phyloP scores from a whole-genome alignment of 2,113 vertebrate species.

The Amia ocellicauda region DNA sequence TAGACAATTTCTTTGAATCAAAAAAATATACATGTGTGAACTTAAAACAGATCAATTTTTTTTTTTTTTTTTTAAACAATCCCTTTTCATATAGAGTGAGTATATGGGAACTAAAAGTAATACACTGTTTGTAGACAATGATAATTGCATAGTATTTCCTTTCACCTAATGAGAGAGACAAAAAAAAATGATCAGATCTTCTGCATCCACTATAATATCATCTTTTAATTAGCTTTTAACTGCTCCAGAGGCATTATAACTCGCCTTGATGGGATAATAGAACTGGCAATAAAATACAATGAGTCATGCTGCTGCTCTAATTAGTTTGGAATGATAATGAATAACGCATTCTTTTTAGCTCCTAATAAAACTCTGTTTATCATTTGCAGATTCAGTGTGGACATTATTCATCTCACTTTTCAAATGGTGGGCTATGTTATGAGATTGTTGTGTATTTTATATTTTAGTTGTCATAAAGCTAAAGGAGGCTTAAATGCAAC shows the following conservation, averaged over 20 bases:
- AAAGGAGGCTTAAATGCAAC: too few species aligned
- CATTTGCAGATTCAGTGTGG: slow-evolving; percentile 34
- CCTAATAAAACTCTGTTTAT: slow-evolving; percentile 38
- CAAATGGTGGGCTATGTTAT: not conserved
- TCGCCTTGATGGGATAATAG: slow-evolving; percentile 63
- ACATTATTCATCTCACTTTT: not conserved
- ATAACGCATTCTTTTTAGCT: slow-evolving; percentile 39
- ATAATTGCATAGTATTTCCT: slow-evolving; percentile 30
- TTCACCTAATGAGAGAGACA: slow-evolving; percentile 28
- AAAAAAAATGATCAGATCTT: slow-evolving; percentile 41
- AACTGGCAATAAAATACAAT: slow-evolving; percentile 60
- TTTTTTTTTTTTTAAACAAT: too few species aligned
- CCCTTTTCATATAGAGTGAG: too few species aligned
- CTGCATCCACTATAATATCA: slow-evolving; percentile 54
- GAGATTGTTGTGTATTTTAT: not conserved
- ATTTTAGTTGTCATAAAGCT: too few species aligned
- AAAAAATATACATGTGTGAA: too few species aligned
- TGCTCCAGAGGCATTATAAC: slow-evolving; percentile 55
- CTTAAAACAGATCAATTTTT: too few species aligned
- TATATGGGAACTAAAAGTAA: too few species aligned
- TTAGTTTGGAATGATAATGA: slow-evolving; percentile 68
- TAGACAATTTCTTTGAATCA: too few species aligned
- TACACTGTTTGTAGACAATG: too few species aligned
- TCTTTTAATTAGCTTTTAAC: slow-evolving; percentile 75
- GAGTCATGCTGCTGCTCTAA: slow-evolving; percentile 51